These are phyloP conservation scores for Brenthis ino DNA, from an alignment of 2,888 invertebrate genomes.

Conservation along the genomic window DNA sequence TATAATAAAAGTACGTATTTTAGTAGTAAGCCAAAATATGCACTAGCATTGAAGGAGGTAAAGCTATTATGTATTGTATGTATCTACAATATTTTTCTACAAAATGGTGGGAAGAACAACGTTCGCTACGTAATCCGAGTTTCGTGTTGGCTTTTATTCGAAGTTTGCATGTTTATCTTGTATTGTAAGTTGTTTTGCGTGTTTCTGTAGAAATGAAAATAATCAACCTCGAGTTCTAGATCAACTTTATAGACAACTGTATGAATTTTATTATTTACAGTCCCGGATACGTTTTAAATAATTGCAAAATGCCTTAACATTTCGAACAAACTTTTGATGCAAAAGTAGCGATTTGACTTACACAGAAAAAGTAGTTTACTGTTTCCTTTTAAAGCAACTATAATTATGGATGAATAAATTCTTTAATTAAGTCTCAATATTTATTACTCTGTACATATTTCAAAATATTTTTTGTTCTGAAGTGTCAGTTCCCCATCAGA, in stretches of 20 bases:
- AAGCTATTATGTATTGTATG: conserved; percentile 1
- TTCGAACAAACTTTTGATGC: no score
- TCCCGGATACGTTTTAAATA: conserved; percentile 23
- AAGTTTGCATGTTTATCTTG: conserved; percentile 73
- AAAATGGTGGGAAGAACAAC: conserved; percentile 53
- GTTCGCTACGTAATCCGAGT: conserved; percentile 64
- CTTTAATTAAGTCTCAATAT: neutral
- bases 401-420: neutral
- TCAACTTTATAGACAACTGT: conserved; percentile 42
- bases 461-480: conserved; percentile 12
- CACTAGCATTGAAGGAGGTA: neutral
- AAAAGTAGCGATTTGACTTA: no score
- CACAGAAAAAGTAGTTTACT: no score
- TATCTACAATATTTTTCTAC: conserved; percentile 48
- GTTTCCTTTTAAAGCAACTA: no score
- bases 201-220: conserved; percentile 60
- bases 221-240: conserved; percentile 57
- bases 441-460: conserved; percentile 9
- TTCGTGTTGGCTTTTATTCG: conserved; percentile 68
- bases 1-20: neutral
- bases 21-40: neutral
- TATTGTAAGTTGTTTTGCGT: conserved; percentile 67
- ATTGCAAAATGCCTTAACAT: conserved; percentile 16
- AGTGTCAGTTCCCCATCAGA: conserved; percentile 40
- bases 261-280: conserved; percentile 32